Percentiles rank a stretch among this genome's conserved stretches.
Conservation (phyloP, 2,888 invertebrate genomes). For the Phalera bucephala region DNA sequence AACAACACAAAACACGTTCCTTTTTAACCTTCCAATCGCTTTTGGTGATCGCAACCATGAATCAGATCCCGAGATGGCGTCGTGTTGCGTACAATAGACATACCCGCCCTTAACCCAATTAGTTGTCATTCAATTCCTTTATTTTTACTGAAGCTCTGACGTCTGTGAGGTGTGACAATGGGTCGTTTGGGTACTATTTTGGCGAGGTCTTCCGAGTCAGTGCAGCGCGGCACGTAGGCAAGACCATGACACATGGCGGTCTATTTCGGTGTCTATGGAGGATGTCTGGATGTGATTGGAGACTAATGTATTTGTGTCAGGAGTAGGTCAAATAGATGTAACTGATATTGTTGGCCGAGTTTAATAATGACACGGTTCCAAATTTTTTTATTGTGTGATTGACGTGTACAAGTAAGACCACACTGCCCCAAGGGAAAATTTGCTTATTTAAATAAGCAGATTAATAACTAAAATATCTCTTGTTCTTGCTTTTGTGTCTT, state of each 20-base stretch:
- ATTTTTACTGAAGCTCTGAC: constrained; percentile 16
- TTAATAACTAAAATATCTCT: no score
- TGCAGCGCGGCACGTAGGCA: constrained; percentile 34
- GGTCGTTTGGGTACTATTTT: constrained; percentile 28
- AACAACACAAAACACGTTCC: neutral
- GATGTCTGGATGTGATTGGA: no score
- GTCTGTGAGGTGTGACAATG: constrained; percentile 32
- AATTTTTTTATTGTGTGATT: no score
- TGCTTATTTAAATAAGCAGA: no score
- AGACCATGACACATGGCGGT: neutral
- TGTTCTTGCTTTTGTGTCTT: no score
- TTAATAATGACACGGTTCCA: no score
- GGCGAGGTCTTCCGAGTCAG: constrained; percentile 15
- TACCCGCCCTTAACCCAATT: constrained; percentile 32
- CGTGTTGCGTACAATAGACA: constrained; percentile 10
- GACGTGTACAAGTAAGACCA: no score
- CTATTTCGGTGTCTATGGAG: no score
- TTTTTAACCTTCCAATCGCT: neutral
- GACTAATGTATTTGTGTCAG: no score
- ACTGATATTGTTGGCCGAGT: no score
- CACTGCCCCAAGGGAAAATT: no score
- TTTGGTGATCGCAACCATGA: constrained; percentile 1
- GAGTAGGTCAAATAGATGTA: no score
- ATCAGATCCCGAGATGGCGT: constrained; percentile 1
- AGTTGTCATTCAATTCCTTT: constrained; percentile 10